Percentiles rank a stretch among this genome's conserved stretches.
Evolutionary conservation across 2,113 vertebrate genomes (phyloP).

Genomic region (Aramus guarauna): DNA sequence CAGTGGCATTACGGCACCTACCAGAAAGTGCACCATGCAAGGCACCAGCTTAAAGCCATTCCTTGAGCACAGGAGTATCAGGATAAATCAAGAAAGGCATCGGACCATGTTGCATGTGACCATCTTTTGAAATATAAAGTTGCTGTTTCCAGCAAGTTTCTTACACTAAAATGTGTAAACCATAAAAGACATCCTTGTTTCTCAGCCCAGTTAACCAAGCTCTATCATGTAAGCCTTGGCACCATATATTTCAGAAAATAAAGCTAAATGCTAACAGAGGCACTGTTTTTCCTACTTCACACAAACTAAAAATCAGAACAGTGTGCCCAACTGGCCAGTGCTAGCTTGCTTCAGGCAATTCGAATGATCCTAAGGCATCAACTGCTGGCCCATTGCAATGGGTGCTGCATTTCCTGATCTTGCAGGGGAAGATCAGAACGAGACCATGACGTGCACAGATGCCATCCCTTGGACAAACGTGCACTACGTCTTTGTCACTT

Average conservation of each 20-base stretch:
- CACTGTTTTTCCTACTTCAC: neutral
- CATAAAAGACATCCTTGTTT: neutral
- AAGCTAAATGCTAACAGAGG: neutral
- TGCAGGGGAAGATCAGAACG: neutral
- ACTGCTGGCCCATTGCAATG: neutral
- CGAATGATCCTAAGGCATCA: neutral
- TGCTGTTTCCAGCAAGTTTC: neutral
- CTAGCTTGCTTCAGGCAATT: neutral
- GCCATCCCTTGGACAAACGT: neutral
- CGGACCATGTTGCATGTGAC: neutral
- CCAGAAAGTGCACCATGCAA: neutral
- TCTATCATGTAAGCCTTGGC: neutral
- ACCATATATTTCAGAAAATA: rapidly evolving
- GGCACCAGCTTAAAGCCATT: neutral
- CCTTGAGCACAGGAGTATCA: neutral
- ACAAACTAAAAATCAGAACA: neutral
- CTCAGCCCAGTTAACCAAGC: neutral
- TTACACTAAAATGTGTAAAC: neutral
- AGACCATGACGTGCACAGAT: rapidly evolving
- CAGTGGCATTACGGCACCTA: neutral
- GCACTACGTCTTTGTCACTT: neutral
- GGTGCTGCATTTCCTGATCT: neutral
- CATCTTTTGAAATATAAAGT: neutral
- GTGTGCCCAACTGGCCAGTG: neutral
- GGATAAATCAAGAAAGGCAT: neutral